Base-by-base conservation (phyloP, 2,113 vertebrate species). In the Macroglossus sobrinus region DNA sequence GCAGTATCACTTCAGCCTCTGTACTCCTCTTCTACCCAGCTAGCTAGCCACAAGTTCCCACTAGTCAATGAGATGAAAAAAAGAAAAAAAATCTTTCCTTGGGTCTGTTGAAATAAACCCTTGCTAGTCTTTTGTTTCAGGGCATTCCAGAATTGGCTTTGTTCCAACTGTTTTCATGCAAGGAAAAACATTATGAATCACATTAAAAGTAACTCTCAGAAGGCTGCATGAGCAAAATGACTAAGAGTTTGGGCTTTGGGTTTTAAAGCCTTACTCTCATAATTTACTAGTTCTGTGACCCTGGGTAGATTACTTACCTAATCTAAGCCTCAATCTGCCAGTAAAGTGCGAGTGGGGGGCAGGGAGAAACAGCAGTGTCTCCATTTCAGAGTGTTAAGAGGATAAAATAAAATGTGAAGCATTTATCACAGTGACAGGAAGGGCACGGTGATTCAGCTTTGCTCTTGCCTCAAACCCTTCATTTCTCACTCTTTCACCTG, bases 131-230 rank as follows among this genome's bases (percentile, higher is more conserved):
- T 96, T 91, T 91, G 30, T 68, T n/a, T 79, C 7, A 40, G 61
- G 43, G 26, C 69, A 53, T 55, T 88, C 26, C 74, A 87, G 76
- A 88, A 79, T n/a, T 93, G 93, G 69, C 72, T 50, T 84, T 35
- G 38, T 91, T 87, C 69, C 16, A 61, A 15, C 45, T 63, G 68
- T 91, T 91, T 91, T 78, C 71, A 55, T 0, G 12, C 12, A 93
- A 61, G 59, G 93, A 97, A 47, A 55, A 55, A 84, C 47, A 61
- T 75, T 95, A 55, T 74, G 43, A 61, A 55, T 95, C 71, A 45
- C 50, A 47, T 93, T 79, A 74, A 91, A 81, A 91, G 40, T 50
- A 87, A 88, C 35, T 89, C 71, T 55, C 40, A 38, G 47, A 35
- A 76, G 55, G 3, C 47, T 40, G 28, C 3, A 47, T 78, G 63